Evolutionary conservation across 2,888 invertebrate genomes (phyloP).

Genomic region (Melipona beecheii): DNA sequence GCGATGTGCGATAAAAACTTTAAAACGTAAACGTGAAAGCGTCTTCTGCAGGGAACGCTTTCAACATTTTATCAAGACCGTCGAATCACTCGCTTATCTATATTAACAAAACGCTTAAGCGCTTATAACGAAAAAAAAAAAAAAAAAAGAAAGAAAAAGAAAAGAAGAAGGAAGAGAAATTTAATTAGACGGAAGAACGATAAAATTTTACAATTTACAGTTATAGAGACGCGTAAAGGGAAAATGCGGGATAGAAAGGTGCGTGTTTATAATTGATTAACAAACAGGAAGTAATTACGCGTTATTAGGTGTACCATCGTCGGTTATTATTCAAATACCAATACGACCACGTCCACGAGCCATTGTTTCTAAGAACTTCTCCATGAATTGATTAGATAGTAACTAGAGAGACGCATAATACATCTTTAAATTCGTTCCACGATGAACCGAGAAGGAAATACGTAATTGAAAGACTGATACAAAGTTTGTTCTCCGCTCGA

Average conservation of each 20-base stretch:
- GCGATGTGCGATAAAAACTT: neutral
- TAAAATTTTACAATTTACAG: conserved; percentile 1
- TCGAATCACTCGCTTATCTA: neutral
- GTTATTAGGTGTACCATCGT: conserved; percentile 11
- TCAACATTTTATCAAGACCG: neutral
- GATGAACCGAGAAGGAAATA: neutral
- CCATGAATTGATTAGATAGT: conserved; percentile 39
- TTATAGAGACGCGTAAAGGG: neutral
- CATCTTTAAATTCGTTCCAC: neutral
- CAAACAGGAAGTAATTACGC: conserved; percentile 30
- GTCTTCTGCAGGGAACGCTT: neutral
- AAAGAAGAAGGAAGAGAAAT: neutral
- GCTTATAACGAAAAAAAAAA: neutral
- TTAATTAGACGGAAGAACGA: conserved; percentile 17
- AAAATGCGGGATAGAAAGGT: neutral
- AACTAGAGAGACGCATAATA: conserved; percentile 25
- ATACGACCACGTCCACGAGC: conserved; percentile 7
- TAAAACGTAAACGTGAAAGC: too few relatives aligned
- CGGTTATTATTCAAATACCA: conserved; percentile 25
- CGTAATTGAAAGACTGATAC: neutral
- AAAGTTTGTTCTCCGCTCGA: neutral
- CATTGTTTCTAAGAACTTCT: conserved; percentile 26
- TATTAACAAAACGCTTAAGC: neutral
- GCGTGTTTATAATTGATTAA: conserved; percentile 15
- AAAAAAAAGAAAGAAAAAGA: too few relatives aligned